A percentile compares a stretch with the other conserved stretches of the same genome.
Conservation (phyloP, 2,888 invertebrate genomes). For the Leptinotarsa juncta region DNA sequence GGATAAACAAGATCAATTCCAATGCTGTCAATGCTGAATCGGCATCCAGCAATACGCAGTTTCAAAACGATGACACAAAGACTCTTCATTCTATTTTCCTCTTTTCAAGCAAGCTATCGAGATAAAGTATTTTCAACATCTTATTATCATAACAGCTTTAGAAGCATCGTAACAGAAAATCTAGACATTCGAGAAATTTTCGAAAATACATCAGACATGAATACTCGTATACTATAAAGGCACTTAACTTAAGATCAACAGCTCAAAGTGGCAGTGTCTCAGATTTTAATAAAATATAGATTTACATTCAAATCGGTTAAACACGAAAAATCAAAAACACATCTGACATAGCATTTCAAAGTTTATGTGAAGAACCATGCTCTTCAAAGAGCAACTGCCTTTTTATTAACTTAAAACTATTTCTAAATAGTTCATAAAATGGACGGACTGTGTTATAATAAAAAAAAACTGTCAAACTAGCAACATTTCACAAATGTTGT, state of each 20-base stretch:
- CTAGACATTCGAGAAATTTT: not conserved
- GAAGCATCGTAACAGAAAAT: not conserved
- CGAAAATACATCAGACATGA: not conserved
- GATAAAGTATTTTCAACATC: not conserved
- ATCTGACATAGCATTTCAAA: no score
- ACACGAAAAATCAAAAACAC: not conserved
- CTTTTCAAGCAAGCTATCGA: not conserved
- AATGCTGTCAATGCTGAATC: no score
- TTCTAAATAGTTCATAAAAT: not conserved
- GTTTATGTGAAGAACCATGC: no score
- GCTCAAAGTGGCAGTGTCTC: constrained; percentile 5
- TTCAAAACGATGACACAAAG: no score
- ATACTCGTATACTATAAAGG: not conserved
- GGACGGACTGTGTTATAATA: constrained; percentile 3
- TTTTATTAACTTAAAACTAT: not conserved
- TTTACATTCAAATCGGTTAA: not conserved
- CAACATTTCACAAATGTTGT: constrained; percentile 3
- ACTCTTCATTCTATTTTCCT: no score
- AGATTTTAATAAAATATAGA: not conserved
- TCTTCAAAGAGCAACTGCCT: not conserved
- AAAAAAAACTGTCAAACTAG: not conserved
- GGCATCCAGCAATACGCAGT: no score
- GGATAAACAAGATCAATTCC: no score
- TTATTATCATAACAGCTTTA: not conserved
- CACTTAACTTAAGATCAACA: not conserved